Evolutionary conservation across 2,113 vertebrate species (phyloP), one percentile per base, ranked within the genome.

Genomic region (Catharus fuscescens): DNA sequence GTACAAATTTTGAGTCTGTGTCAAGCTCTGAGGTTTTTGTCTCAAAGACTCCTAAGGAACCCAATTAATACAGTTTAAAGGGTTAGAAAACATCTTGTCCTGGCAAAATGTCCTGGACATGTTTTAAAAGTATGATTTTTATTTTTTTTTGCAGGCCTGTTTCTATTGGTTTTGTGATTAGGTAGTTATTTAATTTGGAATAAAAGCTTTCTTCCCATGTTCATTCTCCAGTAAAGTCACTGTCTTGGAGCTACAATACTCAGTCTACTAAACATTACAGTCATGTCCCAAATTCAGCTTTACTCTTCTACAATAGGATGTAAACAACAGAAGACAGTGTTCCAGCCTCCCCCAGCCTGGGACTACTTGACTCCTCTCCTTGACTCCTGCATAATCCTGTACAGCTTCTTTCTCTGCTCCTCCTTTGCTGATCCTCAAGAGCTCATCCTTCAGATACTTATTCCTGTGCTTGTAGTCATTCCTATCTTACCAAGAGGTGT

Each of bases 31-130:
- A 42, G 70, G 62, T 93, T 96, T 93, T 91, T 87, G 62, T 90
- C 76, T 70, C 92, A 74, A 91, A 65, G 24, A 29, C 65, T 96
- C 61, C 86, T 76, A 95, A 70, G n/a, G 34, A 96, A 95, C 72
- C 23, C 29, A 89, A 45, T 88, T 92, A 70, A 94, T 48, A 32
- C 6, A 94, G 91, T 64, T 94, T 93, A 89, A 85, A 95, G 48
- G 29, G 8, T 34, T 74, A 66, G 48, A 70, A 88, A 80, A 67
- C 12, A 23, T 78, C 64, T 76, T 94, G 60, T 80, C 34, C 42
- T 23, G 34, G 72, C 32, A 96, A 94, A 95, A 80, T 36, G 34
- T 36, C 34, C 69, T 79, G 57, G 91, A 92, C 31, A 50, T 52
- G 28, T 92, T 87, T 78, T 2, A 90, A 93, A 81, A 64, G 31